Evolutionary conservation across 2,113 vertebrate species (phyloP).

Genomic region (Blennius ocellaris): DNA sequence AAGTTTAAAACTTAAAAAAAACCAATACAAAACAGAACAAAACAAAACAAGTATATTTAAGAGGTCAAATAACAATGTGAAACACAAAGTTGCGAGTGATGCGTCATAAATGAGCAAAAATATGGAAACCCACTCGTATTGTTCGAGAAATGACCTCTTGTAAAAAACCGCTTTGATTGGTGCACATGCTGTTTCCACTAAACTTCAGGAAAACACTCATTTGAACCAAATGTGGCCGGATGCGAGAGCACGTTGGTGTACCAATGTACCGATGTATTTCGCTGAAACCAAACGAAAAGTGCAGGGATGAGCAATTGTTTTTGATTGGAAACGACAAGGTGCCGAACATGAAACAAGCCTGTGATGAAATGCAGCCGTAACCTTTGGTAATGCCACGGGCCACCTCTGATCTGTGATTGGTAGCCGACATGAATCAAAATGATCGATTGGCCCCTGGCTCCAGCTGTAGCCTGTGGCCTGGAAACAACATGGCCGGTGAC

Average conservation of each 20-base stretch:
- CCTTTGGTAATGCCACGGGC: conserved; percentile 73
- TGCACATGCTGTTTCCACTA: no score
- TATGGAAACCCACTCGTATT: no score
- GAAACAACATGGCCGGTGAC: conserved; percentile 58
- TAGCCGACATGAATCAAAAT: conserved; percentile 74
- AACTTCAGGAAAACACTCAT: no score
- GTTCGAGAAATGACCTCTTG: no score
- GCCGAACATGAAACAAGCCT: conserved; percentile 34
- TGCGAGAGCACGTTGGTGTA: background rate
- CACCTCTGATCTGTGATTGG: conserved; percentile 77
- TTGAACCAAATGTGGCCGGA: background rate
- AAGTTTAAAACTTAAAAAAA: no score
- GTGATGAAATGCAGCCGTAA: conserved; percentile 48
- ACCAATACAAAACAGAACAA: no score
- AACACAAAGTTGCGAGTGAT: no score
- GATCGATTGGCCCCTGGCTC: conserved; percentile 70
- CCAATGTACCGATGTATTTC: background rate
- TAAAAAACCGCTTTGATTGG: no score
- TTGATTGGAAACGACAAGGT: conserved; percentile 21
- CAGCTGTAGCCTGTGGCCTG: conserved; percentile 49
- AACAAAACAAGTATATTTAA: no score
- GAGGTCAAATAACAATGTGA: no score
- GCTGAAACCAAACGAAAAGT: background rate
- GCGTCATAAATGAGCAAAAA: no score
- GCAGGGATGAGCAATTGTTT: background rate